These are phyloP conservation scores for Quadroppia sp. DNA, from an alignment of 2,888 invertebrate species.

Conservation along the genomic window DNA sequence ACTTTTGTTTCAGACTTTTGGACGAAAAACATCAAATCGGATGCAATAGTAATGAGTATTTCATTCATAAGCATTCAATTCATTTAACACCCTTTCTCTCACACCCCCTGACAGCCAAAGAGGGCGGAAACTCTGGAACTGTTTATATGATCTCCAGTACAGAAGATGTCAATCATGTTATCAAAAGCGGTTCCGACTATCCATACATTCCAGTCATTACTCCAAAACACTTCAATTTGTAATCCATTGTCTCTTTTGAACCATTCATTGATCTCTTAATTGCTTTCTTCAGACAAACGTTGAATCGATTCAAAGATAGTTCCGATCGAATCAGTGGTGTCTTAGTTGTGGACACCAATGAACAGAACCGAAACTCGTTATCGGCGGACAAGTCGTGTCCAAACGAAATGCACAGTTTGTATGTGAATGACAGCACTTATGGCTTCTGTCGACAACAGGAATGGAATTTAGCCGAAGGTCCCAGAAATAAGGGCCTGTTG, in stretches of 20 bases:
- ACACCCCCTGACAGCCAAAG: not conserved
- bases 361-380: not conserved
- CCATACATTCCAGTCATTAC: slow-evolving; percentile 24
- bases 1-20: slow-evolving; percentile 73
- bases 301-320: not conserved
- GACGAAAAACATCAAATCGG: slow-evolving; percentile 95
- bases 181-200: not conserved
- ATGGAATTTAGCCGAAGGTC: slow-evolving; percentile 12
- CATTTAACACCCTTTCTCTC: not conserved
- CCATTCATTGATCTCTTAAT: no score
- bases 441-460: slow-evolving; percentile 8
- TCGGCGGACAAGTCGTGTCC: slow-evolving; percentile 38
- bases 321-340: slow-evolving; percentile 26
- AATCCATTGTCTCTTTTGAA: slow-evolving; percentile 56
- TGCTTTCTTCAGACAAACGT: not conserved
- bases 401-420: slow-evolving; percentile 17
- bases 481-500: slow-evolving; percentile 52
- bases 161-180: not conserved
- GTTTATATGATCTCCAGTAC: not conserved
- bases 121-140: slow-evolving; percentile 1
- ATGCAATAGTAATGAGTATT: slow-evolving; percentile 80
- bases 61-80: slow-evolving; percentile 51
- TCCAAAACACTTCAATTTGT: slow-evolving; percentile 24
- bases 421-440: slow-evolving; percentile 20
- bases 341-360: slow-evolving; percentile 6